Evolutionary conservation across 1,140 invertebrate genomes (phyloP).

Genomic region (Oryctes rhinoceros): DNA sequence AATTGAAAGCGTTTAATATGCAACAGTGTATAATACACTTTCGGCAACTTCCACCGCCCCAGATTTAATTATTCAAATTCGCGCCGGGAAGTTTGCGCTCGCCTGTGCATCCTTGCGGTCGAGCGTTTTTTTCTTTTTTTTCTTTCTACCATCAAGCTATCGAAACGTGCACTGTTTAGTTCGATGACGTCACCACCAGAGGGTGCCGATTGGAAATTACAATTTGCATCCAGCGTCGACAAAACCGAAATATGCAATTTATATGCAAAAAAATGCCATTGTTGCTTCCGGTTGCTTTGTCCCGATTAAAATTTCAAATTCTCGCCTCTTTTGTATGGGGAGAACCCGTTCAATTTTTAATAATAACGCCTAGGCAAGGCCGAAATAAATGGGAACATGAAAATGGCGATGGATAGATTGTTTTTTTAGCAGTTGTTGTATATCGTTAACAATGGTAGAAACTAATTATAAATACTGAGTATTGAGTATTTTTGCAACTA

Average conservation of each 20-base stretch:
- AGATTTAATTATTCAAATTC: neutral
- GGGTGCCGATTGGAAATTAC: constrained; percentile 21
- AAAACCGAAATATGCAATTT: constrained; percentile 31
- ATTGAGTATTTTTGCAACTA: too few relatives aligned
- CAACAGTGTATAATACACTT: too few relatives aligned
- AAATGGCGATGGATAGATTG: too few relatives aligned
- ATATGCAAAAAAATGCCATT: constrained; percentile 37
- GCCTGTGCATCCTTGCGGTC: too few relatives aligned
- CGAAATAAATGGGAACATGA: neutral
- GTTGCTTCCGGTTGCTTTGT: constrained; percentile 27
- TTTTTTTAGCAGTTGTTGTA: too few relatives aligned
- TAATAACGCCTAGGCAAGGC: neutral
- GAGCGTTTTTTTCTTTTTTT: too few relatives aligned
- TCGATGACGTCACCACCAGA: neutral
- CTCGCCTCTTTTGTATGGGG: neutral
- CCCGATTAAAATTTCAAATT: constrained; percentile 27
- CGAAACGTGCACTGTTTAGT: neutral
- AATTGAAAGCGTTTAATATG: too few relatives aligned
- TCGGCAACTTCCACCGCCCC: too few relatives aligned
- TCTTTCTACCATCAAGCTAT: neutral
- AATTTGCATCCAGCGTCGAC: constrained; percentile 19
- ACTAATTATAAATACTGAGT: too few relatives aligned
- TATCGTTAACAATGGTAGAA: too few relatives aligned
- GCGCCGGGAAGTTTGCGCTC: too few relatives aligned
- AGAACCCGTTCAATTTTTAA: neutral